Evolutionary conservation across 1,140 invertebrate genomes (phyloP).

Genomic region (Mycetomoellerius zeteki): DNA sequence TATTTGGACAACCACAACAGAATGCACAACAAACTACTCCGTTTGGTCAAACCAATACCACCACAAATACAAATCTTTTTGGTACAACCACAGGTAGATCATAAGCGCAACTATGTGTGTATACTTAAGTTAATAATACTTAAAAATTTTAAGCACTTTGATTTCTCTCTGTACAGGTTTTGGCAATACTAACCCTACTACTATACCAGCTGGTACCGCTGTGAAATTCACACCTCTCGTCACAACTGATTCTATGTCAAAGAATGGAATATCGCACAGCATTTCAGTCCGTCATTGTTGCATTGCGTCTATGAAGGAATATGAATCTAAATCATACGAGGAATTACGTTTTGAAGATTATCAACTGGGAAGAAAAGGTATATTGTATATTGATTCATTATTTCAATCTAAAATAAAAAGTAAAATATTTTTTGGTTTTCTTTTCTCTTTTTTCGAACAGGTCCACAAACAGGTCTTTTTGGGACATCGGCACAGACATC

Average conservation of each 20-base stretch:
- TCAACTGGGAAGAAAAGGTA: slow-evolving; percentile 94
- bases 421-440: not conserved
- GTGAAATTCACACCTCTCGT: slow-evolving; percentile 95
- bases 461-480: slow-evolving; percentile 88
- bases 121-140: not conserved
- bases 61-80: slow-evolving; percentile 88
- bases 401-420: not conserved
- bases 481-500: slow-evolving; percentile 84
- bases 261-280: slow-evolving; percentile 93
- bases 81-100: slow-evolving; percentile 86
- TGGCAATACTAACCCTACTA: slow-evolving; percentile 85
- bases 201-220: slow-evolving; percentile 90
- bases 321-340: slow-evolving; percentile 97
- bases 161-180: slow-evolving; percentile 85
- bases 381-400: slow-evolving; percentile 1
- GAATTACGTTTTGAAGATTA: slow-evolving; percentile 98
- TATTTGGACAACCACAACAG: slow-evolving; percentile 88
- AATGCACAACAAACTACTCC: slow-evolving; percentile 84
- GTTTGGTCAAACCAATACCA: slow-evolving; percentile 89
- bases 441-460: slow-evolving; percentile 64
- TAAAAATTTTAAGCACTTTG: not conserved
- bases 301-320: slow-evolving; percentile 99
- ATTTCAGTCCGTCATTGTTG: slow-evolving; percentile 97
- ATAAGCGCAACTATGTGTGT: not conserved
- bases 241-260: slow-evolving; percentile 96